A percentile compares a stretch with the other conserved stretches of the same genome.
Evolutionary conservation across 64 coral and sea anemone species (phyloP).

Genomic region (Hydrozoanthus tunicans): DNA sequence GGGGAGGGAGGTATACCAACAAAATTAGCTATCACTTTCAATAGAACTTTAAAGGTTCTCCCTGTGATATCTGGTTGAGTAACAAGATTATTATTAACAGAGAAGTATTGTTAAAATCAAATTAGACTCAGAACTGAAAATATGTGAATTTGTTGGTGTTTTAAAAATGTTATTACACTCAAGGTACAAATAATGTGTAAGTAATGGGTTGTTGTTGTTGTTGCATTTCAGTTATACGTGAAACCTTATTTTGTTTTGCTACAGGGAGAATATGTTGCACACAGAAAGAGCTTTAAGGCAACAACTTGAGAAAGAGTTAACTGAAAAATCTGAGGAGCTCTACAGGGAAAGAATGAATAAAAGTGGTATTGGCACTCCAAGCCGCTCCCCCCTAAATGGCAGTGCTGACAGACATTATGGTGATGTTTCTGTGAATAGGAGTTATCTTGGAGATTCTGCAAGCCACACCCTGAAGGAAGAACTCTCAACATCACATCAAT

Average conservation of each 20-base stretch:
- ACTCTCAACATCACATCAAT: constrained; percentile 43
- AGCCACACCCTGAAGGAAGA: constrained; percentile 17
- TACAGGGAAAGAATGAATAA: constrained; percentile 38
- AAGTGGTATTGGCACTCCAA: neutral
- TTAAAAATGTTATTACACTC: too few relatives aligned
- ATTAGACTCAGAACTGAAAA: too few relatives aligned
- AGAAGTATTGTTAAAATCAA: too few relatives aligned
- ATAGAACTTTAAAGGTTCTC: too few relatives aligned
- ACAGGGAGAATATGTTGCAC: constrained; percentile 35
- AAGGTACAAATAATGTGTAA: too few relatives aligned
- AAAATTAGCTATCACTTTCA: too few relatives aligned
- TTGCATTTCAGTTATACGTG: neutral
- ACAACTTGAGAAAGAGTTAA: constrained; percentile 44
- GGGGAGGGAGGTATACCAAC: too few relatives aligned
- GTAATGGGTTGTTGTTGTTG: too few relatives aligned
- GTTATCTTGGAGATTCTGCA: constrained; percentile 30
- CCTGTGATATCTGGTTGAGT: too few relatives aligned
- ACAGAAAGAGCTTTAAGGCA: constrained; percentile 54
- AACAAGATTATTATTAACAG: too few relatives aligned
- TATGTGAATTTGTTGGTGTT: too few relatives aligned
- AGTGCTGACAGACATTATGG: constrained; percentile 3
- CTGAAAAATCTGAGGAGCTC: constrained; percentile 50
- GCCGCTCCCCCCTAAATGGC: constrained; percentile 6
- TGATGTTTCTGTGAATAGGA: neutral
- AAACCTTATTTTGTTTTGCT: neutral